Conservation (phyloP, 1,140 invertebrate species). For the Hyposmocoma kahamanoa region DNA sequence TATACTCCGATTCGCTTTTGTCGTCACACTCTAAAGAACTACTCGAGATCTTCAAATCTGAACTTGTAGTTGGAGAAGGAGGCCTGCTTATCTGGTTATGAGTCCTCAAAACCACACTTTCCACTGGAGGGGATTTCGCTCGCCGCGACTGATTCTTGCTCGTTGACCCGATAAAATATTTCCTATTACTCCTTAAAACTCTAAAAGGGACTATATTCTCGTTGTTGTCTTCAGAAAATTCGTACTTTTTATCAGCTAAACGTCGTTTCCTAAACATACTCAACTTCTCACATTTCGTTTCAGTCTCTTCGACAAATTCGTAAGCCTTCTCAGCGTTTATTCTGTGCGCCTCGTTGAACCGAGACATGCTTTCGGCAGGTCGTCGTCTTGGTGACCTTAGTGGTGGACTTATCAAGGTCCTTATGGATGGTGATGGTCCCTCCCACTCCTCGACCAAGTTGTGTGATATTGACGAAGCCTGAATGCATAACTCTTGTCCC, state of each 20-base stretch:
- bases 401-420: slow-evolving; percentile 67
- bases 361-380: slow-evolving; percentile 67
- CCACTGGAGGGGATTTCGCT: slow-evolving; percentile 61
- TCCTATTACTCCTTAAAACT: slow-evolving; percentile 69
- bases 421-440: slow-evolving; percentile 64
- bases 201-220: slow-evolving; percentile 89
- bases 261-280: slow-evolving; percentile 86
- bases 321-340: slow-evolving; percentile 84
- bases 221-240: slow-evolving; percentile 89
- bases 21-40: slow-evolving; percentile 43
- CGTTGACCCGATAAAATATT: slow-evolving; percentile 64
- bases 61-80: slow-evolving; percentile 42
- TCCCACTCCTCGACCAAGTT: slow-evolving; percentile 71
- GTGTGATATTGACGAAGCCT: slow-evolving; percentile 66
- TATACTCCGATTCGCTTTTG: slow-evolving; percentile 64
- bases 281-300: slow-evolving; percentile 86
- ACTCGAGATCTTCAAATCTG: slow-evolving; percentile 39
- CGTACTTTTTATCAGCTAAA: slow-evolving; percentile 93
- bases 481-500: slow-evolving; percentile 68
- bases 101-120: slow-evolving; percentile 56
- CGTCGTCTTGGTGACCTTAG: slow-evolving; percentile 59
- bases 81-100: slow-evolving; percentile 66
- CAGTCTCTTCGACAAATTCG: slow-evolving; percentile 88
- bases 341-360: slow-evolving; percentile 74
- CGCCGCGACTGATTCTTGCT: slow-evolving; percentile 40